Evolutionary conservation across 2,888 invertebrate species (phyloP).

Genomic region (Oeneis ivallda): DNA sequence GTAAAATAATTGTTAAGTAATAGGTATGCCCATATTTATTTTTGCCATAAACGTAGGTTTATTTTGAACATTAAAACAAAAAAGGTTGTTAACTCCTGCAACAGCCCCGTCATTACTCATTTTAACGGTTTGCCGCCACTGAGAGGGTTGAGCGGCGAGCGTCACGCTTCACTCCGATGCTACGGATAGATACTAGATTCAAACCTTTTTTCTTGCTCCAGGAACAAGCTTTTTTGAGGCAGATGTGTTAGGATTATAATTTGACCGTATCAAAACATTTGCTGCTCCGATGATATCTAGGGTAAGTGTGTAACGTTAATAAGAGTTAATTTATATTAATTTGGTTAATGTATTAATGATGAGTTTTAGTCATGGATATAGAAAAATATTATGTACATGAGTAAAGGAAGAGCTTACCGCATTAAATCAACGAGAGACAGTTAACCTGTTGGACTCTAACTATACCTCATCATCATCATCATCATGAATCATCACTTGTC

Average conservation of each 20-base stretch:
- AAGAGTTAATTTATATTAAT: conserved; percentile 30
- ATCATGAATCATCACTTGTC: too few relatives aligned
- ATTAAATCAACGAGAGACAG: too few relatives aligned
- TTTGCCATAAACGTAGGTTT: too few relatives aligned
- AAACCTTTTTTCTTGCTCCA: conserved; percentile 39
- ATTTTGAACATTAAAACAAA: background rate
- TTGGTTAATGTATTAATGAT: conserved; percentile 31
- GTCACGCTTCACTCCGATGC: conserved; percentile 67
- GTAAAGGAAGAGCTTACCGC: too few relatives aligned
- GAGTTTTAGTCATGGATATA: background rate
- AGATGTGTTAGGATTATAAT: conserved; percentile 73
- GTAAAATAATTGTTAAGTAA: too few relatives aligned
- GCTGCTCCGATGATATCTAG: conserved; percentile 45
- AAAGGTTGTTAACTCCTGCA: conserved; percentile 55
- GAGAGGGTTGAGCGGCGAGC: conserved; percentile 72
- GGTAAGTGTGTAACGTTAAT: conserved; percentile 32
- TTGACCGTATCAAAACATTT: conserved; percentile 79
- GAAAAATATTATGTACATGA: too few relatives aligned
- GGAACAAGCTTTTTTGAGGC: conserved; percentile 60
- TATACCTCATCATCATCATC: too few relatives aligned
- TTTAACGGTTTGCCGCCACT: conserved; percentile 74
- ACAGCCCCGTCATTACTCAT: conserved; percentile 67
- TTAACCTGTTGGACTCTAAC: too few relatives aligned
- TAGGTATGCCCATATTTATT: too few relatives aligned
- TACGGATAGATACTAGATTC: conserved; percentile 64